Evolutionary conservation across 2,888 invertebrate genomes (phyloP), one percentile per base, ranked within the genome.

Genomic region (Diloba caeruleocephala): DNA sequence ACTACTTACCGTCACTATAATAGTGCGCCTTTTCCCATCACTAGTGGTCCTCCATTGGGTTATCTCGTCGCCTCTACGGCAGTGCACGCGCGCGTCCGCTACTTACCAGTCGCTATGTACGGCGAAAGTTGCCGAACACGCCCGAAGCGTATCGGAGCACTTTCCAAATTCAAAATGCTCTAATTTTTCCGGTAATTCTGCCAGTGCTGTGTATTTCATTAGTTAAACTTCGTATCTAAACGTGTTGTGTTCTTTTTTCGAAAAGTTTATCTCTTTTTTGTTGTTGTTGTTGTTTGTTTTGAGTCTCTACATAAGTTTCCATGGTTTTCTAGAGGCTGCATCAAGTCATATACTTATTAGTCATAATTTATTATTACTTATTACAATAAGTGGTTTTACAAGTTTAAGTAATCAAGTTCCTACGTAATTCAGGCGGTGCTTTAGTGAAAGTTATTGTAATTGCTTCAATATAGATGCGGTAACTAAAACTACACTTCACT

Each of bases 161-260:
- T 75, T 75, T 77, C 78, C 49, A 75, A 75, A 78, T 46, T 57
- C 58, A 64, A 69, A 69, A 66, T 73, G 68, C 52, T 68, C 57
- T 64, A 34, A 71, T 60, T 69, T 65, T 55, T 34, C 31, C 49
- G 59, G 53, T 60, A 63, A 58, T 46, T 26, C 21, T 13, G 23
- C 12, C 12, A 37, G 28, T 28, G 36, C 1, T 41, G 17, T 37
- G 44, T 19, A 5, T 1, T 21, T 19, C 29, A 8, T 10, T n/a
- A 32, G 29, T 34, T 15, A 7, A 32, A 38, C 7, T 37, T 39
- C 26, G 6, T 29, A 59, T n/a, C n/a, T n/a, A n/a, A n/a, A 31
- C 21, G 42, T 31, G 10, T 15, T 31, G 55, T 58, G 76, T 73
- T 73, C 61, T 23, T 56, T 59, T 51, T 72, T 68, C 42, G 65